phyloP scores from a whole-genome alignment of 1,140 invertebrate genomes.

The Tetragonula clypearis region DNA sequence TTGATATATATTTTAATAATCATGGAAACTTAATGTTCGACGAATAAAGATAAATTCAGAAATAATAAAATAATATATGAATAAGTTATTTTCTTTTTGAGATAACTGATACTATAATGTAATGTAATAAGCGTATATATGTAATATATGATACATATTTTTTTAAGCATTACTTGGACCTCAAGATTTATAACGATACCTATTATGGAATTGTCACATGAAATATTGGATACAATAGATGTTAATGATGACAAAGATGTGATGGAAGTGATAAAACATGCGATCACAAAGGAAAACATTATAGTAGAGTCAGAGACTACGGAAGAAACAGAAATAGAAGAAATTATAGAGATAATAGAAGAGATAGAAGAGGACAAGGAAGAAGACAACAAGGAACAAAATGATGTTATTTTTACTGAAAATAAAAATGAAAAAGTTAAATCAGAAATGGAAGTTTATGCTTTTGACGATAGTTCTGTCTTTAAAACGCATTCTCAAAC shows the following conservation, averaged over 20 bases:
- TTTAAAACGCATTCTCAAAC: conserved; percentile 28
- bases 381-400: conserved; percentile 59
- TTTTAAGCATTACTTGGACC: background rate
- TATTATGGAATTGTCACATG: conserved; percentile 57
- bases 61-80: background rate
- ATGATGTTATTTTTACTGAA: conserved; percentile 19
- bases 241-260: conserved; percentile 67
- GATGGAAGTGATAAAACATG: conserved; percentile 72
- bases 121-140: background rate
- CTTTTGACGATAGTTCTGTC: conserved; percentile 39
- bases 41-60: background rate
- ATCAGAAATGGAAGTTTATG: conserved; percentile 24
- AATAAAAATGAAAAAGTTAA: conserved; percentile 32
- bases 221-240: conserved; percentile 54
- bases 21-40: background rate
- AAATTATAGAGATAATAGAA: conserved; percentile 75
- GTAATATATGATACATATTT: background rate
- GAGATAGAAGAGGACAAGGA: conserved; percentile 70
- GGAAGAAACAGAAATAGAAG: conserved; percentile 70
- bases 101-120: background rate
- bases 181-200: background rate
- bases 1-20: background rate
- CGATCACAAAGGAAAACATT: conserved; percentile 67
- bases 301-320: conserved; percentile 71
- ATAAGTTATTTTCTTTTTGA: background rate